A percentile compares a stretch with the other conserved stretches of the same genome.
Conservation (phyloP, 2,113 vertebrate species). For the Suricata suricatta region DNA sequence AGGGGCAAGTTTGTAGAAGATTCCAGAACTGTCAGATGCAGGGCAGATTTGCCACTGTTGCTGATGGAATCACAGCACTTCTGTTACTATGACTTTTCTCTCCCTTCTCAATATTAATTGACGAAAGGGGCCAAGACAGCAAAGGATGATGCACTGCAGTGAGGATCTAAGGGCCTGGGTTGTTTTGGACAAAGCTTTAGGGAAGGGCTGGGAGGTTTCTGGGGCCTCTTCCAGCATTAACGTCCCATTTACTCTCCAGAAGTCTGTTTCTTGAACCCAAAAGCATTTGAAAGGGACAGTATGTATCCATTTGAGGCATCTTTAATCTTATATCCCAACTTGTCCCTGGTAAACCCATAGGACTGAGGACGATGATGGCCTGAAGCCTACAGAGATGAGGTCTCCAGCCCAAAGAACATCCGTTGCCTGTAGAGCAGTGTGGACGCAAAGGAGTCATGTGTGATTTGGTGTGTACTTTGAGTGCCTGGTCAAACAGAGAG, state of each 20-base stretch:
- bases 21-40: background rate
- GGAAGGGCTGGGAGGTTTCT: background rate
- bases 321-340: background rate
- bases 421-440: accelerated
- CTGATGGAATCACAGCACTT: accelerated
- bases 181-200: background rate
- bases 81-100: background rate
- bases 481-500: background rate
- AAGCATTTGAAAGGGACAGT: background rate
- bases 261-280: background rate
- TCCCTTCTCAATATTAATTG: accelerated
- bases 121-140: background rate
- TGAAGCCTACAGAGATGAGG: accelerated
- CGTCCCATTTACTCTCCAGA: background rate
- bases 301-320: background rate
- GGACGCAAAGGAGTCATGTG: accelerated
- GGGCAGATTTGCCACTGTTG: background rate
- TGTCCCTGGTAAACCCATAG: background rate
- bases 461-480: accelerated
- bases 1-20: too few species aligned
- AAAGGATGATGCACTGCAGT: accelerated
- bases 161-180: background rate
- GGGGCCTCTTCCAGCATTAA: background rate
- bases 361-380: accelerated
- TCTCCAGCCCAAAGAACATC: accelerated